Percentiles rank a stretch among this genome's conserved stretches.
phyloP scores from a whole-genome alignment of 2,888 invertebrate genomes.

The Portevinia maculata region DNA sequence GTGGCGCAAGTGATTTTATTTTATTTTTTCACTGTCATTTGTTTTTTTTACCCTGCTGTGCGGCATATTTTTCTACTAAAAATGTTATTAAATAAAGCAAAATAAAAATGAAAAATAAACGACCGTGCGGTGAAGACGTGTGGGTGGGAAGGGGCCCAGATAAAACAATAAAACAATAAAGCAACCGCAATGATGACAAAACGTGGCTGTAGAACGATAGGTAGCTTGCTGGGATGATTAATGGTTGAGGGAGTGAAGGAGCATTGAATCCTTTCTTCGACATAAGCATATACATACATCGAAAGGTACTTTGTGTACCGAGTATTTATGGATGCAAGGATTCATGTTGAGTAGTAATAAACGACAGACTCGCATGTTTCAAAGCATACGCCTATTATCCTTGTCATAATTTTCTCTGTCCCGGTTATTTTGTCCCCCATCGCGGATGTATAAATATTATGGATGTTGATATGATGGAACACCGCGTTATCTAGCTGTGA shows the following conservation, averaged over 20 bases:
- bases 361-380: conserved; percentile 76
- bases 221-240: conserved; percentile 22
- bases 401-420: conserved; percentile 58
- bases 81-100: conserved; percentile 66
- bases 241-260: conserved; percentile 9
- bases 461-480: conserved; percentile 23
- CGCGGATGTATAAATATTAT: conserved; percentile 6
- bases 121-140: conserved; percentile 5
- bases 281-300: too few relatives aligned
- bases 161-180: conserved; percentile 66
- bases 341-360: conserved; percentile 64
- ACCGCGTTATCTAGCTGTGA: conserved; percentile 22
- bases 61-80: conserved; percentile 45
- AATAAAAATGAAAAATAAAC: conserved; percentile 64
- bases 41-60: conserved; percentile 36
- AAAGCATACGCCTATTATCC: conserved; percentile 74
- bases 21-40: conserved; percentile 33
- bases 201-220: conserved; percentile 41
- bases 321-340: conserved; percentile 46
- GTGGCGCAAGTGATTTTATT: conserved; percentile 68
- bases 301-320: conserved; percentile 1
- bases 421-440: conserved; percentile 1
- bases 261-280: conserved; percentile 25
- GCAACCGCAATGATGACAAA: conserved; percentile 62
- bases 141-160: conserved; percentile 7